Conservation (phyloP, 2,888 invertebrate species). For the Sipha maydis region DNA sequence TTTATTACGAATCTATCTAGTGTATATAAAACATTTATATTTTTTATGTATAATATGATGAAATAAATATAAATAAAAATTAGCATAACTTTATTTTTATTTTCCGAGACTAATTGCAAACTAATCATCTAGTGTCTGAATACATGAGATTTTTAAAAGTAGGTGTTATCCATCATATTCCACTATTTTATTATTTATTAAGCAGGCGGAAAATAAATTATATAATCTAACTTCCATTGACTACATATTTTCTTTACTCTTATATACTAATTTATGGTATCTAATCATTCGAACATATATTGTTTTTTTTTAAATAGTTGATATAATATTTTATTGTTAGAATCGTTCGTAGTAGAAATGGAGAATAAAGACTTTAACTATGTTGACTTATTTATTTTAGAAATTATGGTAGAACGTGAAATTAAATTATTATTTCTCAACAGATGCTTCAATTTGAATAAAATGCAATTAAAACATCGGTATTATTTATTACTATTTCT, state of each 20-base stretch:
- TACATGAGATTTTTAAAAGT: not conserved
- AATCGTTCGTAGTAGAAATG: not conserved
- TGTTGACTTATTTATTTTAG: slow-evolving; percentile 17
- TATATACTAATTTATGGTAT: not conserved
- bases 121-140: not conserved
- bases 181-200: not conserved
- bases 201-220: not conserved
- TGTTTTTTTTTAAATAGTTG: not conserved
- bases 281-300: not conserved
- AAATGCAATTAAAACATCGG: slow-evolving; percentile 28
- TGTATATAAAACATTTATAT: not conserved
- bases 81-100: not conserved
- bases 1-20: not conserved
- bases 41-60: not conserved
- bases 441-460: not conserved
- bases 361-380: not conserved
- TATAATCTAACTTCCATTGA: not conserved
- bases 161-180: not conserved
- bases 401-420: not conserved
- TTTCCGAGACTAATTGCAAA: not conserved
- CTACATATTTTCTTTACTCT: not conserved
- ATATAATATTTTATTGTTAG: slow-evolving; percentile 6
- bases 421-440: slow-evolving; percentile 14
- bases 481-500: slow-evolving; percentile 16
- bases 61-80: too few species aligned